Evolutionary conservation across 2,888 invertebrate species (phyloP).

Genomic region (Coelinius sp.): DNA sequence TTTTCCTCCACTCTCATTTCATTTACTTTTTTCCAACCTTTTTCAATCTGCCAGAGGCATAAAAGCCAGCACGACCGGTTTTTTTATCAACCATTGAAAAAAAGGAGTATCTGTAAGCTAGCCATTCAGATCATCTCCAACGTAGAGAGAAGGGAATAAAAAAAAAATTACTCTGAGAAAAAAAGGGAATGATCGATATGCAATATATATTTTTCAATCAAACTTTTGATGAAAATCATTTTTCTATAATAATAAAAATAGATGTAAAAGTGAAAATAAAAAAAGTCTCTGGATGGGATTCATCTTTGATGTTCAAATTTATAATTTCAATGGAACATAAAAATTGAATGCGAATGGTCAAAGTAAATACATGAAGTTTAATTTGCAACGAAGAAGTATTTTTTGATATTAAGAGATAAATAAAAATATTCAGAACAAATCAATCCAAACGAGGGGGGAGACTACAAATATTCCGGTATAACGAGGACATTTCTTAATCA

Average conservation of each 20-base stretch:
- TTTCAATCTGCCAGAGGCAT: conserved; percentile 19
- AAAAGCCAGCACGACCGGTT: conserved; percentile 4
- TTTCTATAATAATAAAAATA: not conserved
- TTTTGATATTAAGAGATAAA: no score
- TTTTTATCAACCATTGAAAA: conserved; percentile 11
- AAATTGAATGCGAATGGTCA: no score
- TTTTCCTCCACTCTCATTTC: not conserved
- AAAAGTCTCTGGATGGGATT: not conserved
- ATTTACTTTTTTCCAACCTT: not conserved
- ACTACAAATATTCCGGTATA: no score
- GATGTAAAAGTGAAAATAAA: conserved; percentile 12
- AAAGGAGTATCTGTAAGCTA: not conserved
- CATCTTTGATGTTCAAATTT: no score
- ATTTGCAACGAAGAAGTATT: no score
- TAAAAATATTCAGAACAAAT: no score
- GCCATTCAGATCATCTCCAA: not conserved
- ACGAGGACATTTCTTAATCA: no score
- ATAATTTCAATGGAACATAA: no score
- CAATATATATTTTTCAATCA: not conserved
- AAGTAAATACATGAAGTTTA: no score
- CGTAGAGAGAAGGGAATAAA: not conserved
- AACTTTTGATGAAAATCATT: conserved; percentile 13
- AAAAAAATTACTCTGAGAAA: not conserved
- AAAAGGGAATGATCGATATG: not conserved
- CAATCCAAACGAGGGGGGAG: no score